Base-by-base conservation (phyloP, 2,113 vertebrate species). In the Tachysurus vachellii region DNA sequence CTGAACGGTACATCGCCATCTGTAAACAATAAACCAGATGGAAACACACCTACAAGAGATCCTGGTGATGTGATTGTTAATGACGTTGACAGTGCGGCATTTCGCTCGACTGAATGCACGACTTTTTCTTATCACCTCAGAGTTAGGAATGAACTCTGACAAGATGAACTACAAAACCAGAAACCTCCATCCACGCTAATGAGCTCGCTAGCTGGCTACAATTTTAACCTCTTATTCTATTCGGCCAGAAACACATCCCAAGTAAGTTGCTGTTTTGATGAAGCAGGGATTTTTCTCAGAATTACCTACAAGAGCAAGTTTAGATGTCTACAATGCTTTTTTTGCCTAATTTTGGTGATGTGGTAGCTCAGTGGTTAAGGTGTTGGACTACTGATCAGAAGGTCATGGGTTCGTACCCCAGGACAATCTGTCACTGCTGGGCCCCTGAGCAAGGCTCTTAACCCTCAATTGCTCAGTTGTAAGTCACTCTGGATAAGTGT, bases 11-110 rank as follows among this genome's bases (percentile, higher is more conserved):
- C 56, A 50, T 57, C 31, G 66, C 80, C 85, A 76, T 81, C 31
- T 66, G 57, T 87, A 89, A 89, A 84, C 85, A 87, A 81, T 31
- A 87, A 76, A 14, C 47, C 70, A 85, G 82, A 84, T 87, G 68
- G 84, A 76, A 54, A 66, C 44, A 9, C 82, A 44, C 50, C 76
- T 85, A 44, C 44, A 75, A 26, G 8, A 84, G 81, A 66, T n/a
- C 85, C 88, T 76, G 82, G 82, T 57, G 31, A 42, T 75, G 75
- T 16, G n/a, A 28, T 79, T n/a, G 54, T 54, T 54, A 75, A 84
- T 84, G 71, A 61, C 19, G 82, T 84, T 68, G 47, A 28, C 8
- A 5, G 44, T 21, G 36, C n/a, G n/a, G n/a, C n/a, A n/a, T n/a
- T n/a, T n/a, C n/a, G n/a, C n/a, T n/a, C n/a, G n/a, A n/a, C n/a